Base-by-base conservation (phyloP, 2,113 vertebrate genomes). In the Merops nubicus region DNA sequence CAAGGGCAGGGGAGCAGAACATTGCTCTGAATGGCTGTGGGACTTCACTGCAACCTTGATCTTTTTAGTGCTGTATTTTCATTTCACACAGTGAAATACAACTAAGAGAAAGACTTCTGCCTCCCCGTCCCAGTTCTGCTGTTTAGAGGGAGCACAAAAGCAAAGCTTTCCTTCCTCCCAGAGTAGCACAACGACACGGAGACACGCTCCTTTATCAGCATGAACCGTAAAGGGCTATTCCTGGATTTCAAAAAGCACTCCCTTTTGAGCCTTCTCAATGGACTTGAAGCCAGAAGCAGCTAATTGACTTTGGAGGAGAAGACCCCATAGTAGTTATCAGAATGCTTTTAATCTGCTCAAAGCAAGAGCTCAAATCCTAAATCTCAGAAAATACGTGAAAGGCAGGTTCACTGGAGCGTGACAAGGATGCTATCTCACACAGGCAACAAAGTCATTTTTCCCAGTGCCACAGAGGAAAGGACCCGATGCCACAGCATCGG, bases 311-410 rank as follows among this genome's bases (percentile, higher is more conserved):
- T 6, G 65, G 83, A 70, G 5, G 0, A 78, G 43, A 50, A 86
- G 73, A 78, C 81, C 76, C 31, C 60, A 79, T 22, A 65, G 91
- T 6, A 70, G 82, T 88, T 94, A 91, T 64, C 82, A 91, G 60
- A 86, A 85, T 31, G 31, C 77, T 94, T 89, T 91, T 84, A 16
- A 89, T 92, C 91, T 86, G 85, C 85, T 94, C 65, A 48, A 85
- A 95, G 88, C 85, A 48, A 70, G 64, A 87, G 88, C 29, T 74
- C 76, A 36, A 38, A 56, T 48, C 78, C 88, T 84, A 43, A 54
- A 57, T 12, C 38, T 40, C 70, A 43, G 85, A 9, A 36, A 47
- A 38, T 9, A 8, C 0, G 31, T 14, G 72, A 5, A 20, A 96
- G 88, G 75, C n/a, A 5, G 72, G 60, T 34, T 34, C 1, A 2